Evolutionary conservation across 2,797 vertebrate genomes (phyloP).

Genomic region (Sebastes hubbsi): DNA sequence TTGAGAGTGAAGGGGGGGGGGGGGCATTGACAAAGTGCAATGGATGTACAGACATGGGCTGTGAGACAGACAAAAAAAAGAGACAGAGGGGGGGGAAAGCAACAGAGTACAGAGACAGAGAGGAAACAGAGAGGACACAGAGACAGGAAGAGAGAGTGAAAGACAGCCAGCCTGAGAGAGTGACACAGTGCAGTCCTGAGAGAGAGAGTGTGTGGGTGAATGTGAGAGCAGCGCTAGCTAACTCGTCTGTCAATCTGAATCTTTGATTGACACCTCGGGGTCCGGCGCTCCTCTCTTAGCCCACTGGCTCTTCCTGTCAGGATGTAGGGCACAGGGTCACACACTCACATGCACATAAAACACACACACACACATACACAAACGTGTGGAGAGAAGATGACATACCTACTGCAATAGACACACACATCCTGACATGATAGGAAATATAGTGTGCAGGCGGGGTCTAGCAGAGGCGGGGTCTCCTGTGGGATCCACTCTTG

Average conservation of each 20-base stretch:
- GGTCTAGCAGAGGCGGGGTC: conserved; percentile 39
- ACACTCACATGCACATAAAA: not conserved
- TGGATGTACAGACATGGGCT: conserved; percentile 46
- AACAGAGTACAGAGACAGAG: conserved; percentile 17
- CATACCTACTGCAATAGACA: not conserved
- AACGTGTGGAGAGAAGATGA: not conserved
- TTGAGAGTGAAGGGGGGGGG: not conserved
- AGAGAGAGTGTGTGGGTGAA: conserved; percentile 71
- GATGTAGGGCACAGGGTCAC: conserved; percentile 69
- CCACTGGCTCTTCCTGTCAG: conserved; percentile 70
- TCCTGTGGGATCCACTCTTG: conserved; percentile 38
- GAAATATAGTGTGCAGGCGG: conserved; percentile 1
- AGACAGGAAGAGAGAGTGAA: conserved; percentile 62
- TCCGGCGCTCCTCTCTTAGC: conserved; percentile 53
- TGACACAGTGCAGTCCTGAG: conserved; percentile 70
- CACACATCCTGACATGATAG: not conserved
- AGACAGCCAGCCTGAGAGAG: conserved; percentile 68
- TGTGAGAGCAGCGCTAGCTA: conserved; percentile 65
- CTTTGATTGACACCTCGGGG: conserved; percentile 75
- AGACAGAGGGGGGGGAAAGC: not conserved
- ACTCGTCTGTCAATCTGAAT: conserved; percentile 75
- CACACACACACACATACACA: not conserved
- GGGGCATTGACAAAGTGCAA: conserved; percentile 55
- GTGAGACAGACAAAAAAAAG: conserved; percentile 41
- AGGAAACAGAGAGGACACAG: conserved; percentile 50